These are phyloP conservation scores for Tapirus terrestris DNA, from an alignment of 2,113 vertebrate genomes.

Conservation along the genomic window DNA sequence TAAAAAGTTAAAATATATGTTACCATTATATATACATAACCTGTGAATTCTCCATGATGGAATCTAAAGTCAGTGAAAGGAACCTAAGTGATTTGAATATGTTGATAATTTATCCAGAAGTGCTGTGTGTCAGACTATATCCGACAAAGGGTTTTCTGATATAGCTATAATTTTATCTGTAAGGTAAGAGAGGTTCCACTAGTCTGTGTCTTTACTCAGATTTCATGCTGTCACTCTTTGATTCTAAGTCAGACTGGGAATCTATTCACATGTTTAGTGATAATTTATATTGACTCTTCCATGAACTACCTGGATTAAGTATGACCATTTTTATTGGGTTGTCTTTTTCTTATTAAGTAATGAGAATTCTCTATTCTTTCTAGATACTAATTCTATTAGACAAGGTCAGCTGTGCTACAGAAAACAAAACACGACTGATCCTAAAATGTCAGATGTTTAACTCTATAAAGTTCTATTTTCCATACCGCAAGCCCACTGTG, in stretches of 20 bases:
- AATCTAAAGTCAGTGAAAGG: not conserved
- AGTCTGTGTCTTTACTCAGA: not conserved
- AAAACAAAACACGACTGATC: not conserved
- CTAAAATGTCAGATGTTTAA: too few relatives aligned
- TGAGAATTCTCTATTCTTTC: not conserved
- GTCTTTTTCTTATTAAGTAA: not conserved
- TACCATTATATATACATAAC: too few relatives aligned
- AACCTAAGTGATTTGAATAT: not conserved
- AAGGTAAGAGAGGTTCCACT: not conserved
- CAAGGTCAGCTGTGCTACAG: not conserved
- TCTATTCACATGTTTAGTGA: not conserved
- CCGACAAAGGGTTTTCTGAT: too few relatives aligned
- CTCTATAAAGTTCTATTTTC: too few relatives aligned
- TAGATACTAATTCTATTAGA: not conserved
- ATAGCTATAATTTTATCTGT: not conserved
- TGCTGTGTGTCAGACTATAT: not conserved
- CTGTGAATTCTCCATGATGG: too few relatives aligned
- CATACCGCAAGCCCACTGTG: not conserved
- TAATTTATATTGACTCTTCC: not conserved
- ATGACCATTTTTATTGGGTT: not conserved
- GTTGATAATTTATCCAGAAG: not conserved
- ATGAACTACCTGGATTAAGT: not conserved
- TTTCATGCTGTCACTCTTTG: not conserved
- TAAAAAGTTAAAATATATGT: too few relatives aligned
- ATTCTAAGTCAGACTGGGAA: not conserved